These are phyloP conservation scores for Catostomus latipinnis DNA, from an alignment of 2,797 vertebrate species.

Conservation along the genomic window DNA sequence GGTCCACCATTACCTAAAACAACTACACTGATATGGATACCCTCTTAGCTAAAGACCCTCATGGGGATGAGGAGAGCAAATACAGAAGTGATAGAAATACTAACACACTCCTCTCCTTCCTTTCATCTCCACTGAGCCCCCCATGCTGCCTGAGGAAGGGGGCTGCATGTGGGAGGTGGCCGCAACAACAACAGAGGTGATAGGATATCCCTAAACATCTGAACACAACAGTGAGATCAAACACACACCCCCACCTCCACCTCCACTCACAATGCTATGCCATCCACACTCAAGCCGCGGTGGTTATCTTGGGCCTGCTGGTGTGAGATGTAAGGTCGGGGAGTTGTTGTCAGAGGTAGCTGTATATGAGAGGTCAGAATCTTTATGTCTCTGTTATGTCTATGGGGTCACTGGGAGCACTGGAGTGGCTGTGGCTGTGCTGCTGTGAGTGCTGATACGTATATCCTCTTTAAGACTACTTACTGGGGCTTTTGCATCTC, in stretches of 20 bases:
- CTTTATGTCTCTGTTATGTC: background rate
- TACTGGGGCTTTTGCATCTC: slow-evolving; percentile 49
- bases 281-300: slow-evolving; percentile 76
- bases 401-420: slow-evolving; percentile 66
- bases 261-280: slow-evolving; percentile 66
- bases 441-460: slow-evolving; percentile 56
- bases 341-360: slow-evolving; percentile 16
- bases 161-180: slow-evolving; percentile 62
- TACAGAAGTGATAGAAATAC: slow-evolving; percentile 79
- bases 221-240: slow-evolving; percentile 83
- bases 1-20: no score
- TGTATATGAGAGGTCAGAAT: slow-evolving; percentile 51
- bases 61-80: slow-evolving; percentile 73
- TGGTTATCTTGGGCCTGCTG: slow-evolving; percentile 81
- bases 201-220: slow-evolving; percentile 84
- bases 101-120: slow-evolving; percentile 74
- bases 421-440: slow-evolving; percentile 63
- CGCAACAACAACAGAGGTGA: slow-evolving; percentile 80
- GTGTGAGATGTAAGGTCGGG: slow-evolving; percentile 64
- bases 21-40: slow-evolving; percentile 72
- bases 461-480: slow-evolving; percentile 62
- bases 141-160: slow-evolving; percentile 51
- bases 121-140: slow-evolving; percentile 74
- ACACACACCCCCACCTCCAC: slow-evolving; percentile 59
- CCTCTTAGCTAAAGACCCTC: slow-evolving; percentile 72